Base-by-base conservation (phyloP, 2,797 vertebrate species). In the Champsocephalus esox region DNA sequence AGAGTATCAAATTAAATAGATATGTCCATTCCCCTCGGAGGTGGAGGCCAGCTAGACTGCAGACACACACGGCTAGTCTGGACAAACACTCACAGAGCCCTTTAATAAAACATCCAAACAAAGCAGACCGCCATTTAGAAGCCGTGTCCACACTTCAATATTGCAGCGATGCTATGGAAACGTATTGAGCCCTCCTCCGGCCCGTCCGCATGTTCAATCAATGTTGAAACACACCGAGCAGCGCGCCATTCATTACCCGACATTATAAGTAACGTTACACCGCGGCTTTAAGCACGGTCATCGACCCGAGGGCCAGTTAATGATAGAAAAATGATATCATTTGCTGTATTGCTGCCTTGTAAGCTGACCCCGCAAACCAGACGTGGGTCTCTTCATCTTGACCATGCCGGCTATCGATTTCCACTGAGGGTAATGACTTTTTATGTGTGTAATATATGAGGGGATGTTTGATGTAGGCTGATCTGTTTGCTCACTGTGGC, bases 391-490 rank as follows among this genome's bases (percentile, higher is more conserved):
- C 90, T 93, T 93, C 86, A 89, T 91, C 91, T 93, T 89, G 89
- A 89, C 91, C 89, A 80, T 70, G 90, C 78, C 78, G 75, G 85
- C 84, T 91, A 93, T 93, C 82, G 91, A 93, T 93, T 92, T 91
- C 91, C 85, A 80, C 88, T 87, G 90, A 90, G 89, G 88, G 83
- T 92, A 93, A 93, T 93, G 91, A 92, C 89, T 93, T 93, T 93
- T 93, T 93, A 92, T 93, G 90, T 89, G 72, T 82, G 88, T 92
- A 92, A 93, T 93, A 92, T 93, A 93, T 85, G 92, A 91, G 85
- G 88, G 73, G 86, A 81, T 88, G 88, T 92, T 90, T 90, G 90
- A 91, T 89, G 85, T 85, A 66, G 92, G 88, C 85, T 82, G 90
- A 87, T 90, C 85, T 92, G 91, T 92, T 90, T 91, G 92, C 88